These are phyloP conservation scores for Eudorcas thomsonii DNA, from an alignment of 2,113 vertebrate genomes.

Conservation along the genomic window DNA sequence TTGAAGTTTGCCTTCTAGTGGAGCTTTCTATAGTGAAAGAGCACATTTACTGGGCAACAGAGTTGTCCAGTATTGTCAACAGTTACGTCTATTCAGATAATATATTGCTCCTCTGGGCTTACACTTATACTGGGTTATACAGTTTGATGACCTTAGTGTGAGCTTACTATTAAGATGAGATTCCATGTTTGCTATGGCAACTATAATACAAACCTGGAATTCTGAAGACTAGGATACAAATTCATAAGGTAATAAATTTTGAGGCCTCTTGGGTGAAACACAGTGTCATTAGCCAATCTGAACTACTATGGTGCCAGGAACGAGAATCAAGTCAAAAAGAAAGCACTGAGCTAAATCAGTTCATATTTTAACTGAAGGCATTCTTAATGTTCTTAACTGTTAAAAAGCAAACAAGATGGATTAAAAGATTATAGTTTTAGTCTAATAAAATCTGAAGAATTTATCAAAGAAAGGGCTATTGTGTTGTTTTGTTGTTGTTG, in stretches of 20 bases:
- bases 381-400: not conserved
- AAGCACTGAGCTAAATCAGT: not conserved
- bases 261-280: not conserved
- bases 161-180: not conserved
- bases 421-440: not conserved
- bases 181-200: not conserved
- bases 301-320: not conserved
- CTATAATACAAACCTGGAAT: not conserved
- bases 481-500: not conserved
- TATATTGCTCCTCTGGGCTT: not conserved
- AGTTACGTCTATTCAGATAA: not conserved
- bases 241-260: not conserved
- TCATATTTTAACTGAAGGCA: not conserved
- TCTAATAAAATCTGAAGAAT: not conserved
- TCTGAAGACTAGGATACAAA: not conserved
- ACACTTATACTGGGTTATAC: not conserved
- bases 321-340: not conserved
- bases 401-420: not conserved
- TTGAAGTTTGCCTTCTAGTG: not conserved
- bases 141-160: not conserved
- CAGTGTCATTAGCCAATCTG: not conserved
- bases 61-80: not conserved
- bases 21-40: not conserved
- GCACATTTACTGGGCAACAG: not conserved
- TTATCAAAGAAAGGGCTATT: not conserved